A percentile compares a stretch with the other conserved stretches of the same genome.
phyloP scores from a whole-genome alignment of 2,797 vertebrate species.

The Hafferia zeledoni region DNA sequence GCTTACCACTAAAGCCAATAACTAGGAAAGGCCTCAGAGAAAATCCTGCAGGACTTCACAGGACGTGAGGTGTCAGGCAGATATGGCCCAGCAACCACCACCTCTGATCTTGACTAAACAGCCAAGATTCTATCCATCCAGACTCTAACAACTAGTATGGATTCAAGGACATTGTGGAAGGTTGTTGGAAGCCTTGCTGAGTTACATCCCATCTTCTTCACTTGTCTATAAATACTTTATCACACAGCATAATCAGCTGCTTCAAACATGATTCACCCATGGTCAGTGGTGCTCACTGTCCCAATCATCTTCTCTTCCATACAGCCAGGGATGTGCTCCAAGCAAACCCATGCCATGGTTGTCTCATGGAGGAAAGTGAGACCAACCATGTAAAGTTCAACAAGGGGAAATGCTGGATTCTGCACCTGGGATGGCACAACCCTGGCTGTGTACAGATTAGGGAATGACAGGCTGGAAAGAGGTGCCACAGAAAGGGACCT shows the following conservation, averaged over 20 bases:
- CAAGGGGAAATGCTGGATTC: not conserved
- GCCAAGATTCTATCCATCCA: not conserved
- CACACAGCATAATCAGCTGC: not conserved
- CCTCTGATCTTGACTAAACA: not conserved
- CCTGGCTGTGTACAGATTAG: not conserved
- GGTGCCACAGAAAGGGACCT: too few species aligned
- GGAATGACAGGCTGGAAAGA: not conserved
- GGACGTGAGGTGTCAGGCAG: not conserved
- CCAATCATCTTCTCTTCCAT: not conserved
- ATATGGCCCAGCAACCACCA: accelerated
- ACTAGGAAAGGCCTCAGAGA: not conserved
- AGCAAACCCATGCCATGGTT: not conserved
- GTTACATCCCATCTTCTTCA: not conserved
- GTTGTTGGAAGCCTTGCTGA: not conserved
- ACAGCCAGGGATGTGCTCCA: not conserved
- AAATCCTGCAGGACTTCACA: accelerated
- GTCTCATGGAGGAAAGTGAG: not conserved
- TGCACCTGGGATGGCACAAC: not conserved
- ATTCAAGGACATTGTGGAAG: not conserved
- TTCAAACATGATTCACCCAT: not conserved
- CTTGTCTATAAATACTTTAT: not conserved
- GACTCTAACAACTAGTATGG: accelerated
- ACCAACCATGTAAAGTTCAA: not conserved
- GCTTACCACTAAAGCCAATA: accelerated
- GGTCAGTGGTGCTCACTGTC: not conserved